Evolutionary conservation across 2,797 vertebrate species (phyloP), one percentile per base, ranked within the genome.

Genomic region (Amblyopsis hoosieri): DNA sequence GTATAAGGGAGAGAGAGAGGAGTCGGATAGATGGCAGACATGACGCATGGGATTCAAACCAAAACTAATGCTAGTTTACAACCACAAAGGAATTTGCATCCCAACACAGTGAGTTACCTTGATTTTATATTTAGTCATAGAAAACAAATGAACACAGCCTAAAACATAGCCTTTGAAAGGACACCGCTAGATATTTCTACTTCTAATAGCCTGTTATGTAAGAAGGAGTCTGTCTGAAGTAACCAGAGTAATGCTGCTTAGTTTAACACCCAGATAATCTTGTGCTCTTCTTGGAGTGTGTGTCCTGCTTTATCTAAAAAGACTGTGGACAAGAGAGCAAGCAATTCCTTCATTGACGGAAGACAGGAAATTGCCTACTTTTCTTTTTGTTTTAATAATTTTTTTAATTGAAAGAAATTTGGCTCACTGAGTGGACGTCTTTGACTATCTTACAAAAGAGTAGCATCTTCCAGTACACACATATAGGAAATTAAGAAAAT

Each of bases 201-300:
- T 13, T 55, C 51, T 62, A 64, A 70, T 72, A 71, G 82, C 15
- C 56, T 55, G 69, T 93, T 92, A 90, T 6, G 52, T 84, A 92
- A 93, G 53, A 10, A 42, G 54, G 54, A 33, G 78, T 74, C 82
- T 83, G 84, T 66, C 68, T 79, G 67, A 80, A 70, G 62, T 82
- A 86, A 90, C 69, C 64, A 57, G 70, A 67, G 69, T 92, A 91
- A 92, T 85, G 71, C 89, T 75, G 87, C 87, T 92, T 90, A 92
- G 82, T 78, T 83, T 91, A 92, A 93, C 90, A 90, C 89, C 85
- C 78, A 82, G 84, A 83, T 91, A 89, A 93, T 85, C 90, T 85
- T 69, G 63, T 89, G 76, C 78, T 87, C 78, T 74, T 73, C 84
- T 84, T 78, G 59, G 55, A 78, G 72, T 67, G 79, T 62, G 75